Percentiles rank a stretch among this genome's conserved stretches.
These are phyloP conservation scores for Elephas maximus DNA, from an alignment of 2,113 vertebrate genomes.

Conservation along the genomic window DNA sequence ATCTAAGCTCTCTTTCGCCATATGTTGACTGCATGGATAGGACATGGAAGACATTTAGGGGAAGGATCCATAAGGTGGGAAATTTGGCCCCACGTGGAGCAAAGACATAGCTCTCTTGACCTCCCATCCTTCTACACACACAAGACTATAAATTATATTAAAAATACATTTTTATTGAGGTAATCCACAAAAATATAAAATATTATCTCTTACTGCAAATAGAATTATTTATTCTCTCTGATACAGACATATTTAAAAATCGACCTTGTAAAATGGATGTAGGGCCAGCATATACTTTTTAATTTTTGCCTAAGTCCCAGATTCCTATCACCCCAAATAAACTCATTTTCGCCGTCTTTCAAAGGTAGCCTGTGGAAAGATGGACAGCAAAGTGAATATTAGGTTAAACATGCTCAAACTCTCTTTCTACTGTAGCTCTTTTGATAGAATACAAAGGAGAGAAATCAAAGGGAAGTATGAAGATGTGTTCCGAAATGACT, in stretches of 20 bases:
- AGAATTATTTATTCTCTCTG: background rate
- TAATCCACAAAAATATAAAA: background rate
- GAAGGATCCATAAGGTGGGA: background rate
- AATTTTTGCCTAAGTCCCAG: background rate
- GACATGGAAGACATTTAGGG: background rate
- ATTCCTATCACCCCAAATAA: background rate
- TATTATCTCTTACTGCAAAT: background rate
- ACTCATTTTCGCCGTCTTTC: background rate
- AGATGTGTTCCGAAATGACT: background rate
- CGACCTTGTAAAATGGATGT: background rate
- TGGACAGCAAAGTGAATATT: background rate
- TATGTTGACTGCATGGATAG: background rate
- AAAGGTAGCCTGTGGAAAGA: background rate
- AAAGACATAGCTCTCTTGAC: rapidly evolving
- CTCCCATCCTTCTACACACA: background rate
- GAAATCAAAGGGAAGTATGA: background rate
- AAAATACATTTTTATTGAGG: background rate
- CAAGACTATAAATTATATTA: background rate
- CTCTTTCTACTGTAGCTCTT: background rate
- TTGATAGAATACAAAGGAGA: background rate
- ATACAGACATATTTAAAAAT: background rate
- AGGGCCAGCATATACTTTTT: background rate
- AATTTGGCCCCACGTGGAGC: background rate
- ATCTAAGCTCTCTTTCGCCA: background rate
- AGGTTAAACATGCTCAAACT: background rate